Evolutionary conservation across 1,140 invertebrate species (phyloP).

Genomic region (Penaeus vannamei): DNA sequence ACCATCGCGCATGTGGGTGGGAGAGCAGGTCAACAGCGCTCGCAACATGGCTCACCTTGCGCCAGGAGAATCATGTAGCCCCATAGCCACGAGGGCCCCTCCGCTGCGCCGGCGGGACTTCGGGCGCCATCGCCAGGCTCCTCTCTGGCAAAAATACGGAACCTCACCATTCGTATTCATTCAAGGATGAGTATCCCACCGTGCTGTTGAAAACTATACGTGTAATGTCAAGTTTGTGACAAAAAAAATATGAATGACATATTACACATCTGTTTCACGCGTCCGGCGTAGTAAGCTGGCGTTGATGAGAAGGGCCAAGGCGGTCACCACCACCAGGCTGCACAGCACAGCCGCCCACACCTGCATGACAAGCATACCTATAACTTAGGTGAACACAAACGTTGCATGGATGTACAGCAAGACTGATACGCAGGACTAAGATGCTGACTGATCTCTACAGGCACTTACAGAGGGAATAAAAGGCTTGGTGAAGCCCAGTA

Average conservation of each 20-base stretch:
- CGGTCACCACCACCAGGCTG: slow-evolving; percentile 19
- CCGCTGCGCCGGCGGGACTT: not conserved
- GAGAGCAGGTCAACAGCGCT: too few species aligned
- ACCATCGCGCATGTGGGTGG: not conserved
- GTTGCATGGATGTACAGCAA: too few species aligned
- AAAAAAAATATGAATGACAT: too few species aligned
- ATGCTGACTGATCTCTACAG: not conserved
- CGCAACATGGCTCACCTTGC: slow-evolving; percentile 2
- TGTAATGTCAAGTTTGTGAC: too few species aligned
- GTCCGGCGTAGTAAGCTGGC: not conserved
- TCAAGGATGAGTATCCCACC: too few species aligned
- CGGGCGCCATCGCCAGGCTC: not conserved
- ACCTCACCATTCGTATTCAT: not conserved
- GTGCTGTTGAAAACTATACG: too few species aligned
- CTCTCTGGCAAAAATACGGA: not conserved
- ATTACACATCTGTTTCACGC: not conserved
- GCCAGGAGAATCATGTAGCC: slow-evolving; percentile 20
- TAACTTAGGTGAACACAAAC: not conserved
- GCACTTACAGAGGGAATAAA: slow-evolving; percentile 27
- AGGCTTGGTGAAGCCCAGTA: slow-evolving; percentile 44
- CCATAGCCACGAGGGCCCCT: slow-evolving; percentile 3
- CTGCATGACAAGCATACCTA: slow-evolving; percentile 19
- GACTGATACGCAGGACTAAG: not conserved
- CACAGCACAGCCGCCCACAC: slow-evolving; percentile 44
- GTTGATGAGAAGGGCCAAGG: not conserved